Evolutionary conservation across 2,888 invertebrate genomes (phyloP).

Genomic region (Drosophila koepferae): DNA sequence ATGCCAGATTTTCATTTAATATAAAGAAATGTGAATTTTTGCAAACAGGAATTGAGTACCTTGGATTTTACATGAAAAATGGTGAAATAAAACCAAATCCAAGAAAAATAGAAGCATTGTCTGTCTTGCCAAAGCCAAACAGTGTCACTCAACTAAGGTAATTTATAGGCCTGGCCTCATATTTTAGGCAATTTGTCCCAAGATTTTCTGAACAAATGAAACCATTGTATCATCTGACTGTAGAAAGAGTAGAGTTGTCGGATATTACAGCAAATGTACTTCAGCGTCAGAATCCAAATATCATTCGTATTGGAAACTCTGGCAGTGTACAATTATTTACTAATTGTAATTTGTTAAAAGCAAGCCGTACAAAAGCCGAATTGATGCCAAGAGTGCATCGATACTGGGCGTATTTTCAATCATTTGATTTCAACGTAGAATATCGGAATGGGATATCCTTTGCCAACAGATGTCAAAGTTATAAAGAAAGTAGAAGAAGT

Average conservation of each 20-base stretch:
- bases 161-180: background rate
- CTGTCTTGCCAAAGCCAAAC: background rate
- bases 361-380: background rate
- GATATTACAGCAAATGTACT: background rate
- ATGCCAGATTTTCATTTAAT: too few species aligned
- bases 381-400: background rate
- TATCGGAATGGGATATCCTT: background rate
- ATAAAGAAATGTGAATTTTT: too few species aligned
- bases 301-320: background rate
- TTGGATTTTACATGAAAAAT: background rate
- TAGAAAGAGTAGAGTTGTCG: background rate
- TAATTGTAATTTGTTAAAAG: slow-evolving; percentile 1
- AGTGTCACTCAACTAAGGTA: background rate
- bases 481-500: background rate
- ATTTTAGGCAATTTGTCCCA: too few species aligned
- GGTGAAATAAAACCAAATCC: background rate
- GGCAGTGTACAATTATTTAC: background rate
- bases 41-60: too few species aligned
- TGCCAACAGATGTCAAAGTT: background rate
- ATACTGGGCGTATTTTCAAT: background rate
- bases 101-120: background rate
- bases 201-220: too few species aligned
- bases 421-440: background rate
- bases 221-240: too few species aligned
- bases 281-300: background rate